A percentile compares a stretch with the other conserved stretches of the same genome.
These are phyloP conservation scores for Drosophila watanabei DNA, from an alignment of 1,140 invertebrate genomes.

Conservation along the genomic window DNA sequence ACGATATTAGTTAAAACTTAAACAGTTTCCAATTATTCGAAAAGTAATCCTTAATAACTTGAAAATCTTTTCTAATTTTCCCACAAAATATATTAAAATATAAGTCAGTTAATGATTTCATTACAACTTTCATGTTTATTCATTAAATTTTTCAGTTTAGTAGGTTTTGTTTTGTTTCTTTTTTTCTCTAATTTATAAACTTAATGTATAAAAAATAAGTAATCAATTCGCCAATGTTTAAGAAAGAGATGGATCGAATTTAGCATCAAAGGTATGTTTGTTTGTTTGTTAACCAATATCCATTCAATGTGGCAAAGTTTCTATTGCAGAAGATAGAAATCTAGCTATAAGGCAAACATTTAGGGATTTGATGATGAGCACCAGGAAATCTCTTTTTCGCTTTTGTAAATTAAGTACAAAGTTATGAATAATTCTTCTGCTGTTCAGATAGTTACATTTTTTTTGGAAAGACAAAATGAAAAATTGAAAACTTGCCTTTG, in stretches of 20 bases:
- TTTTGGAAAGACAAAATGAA: slow-evolving; percentile 22
- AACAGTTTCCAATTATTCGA: too few relatives aligned
- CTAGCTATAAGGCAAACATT: slow-evolving; percentile 58
- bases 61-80: neutral
- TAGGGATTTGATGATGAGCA: slow-evolving; percentile 46
- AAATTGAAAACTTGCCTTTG: slow-evolving; percentile 40
- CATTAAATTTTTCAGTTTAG: slow-evolving; percentile 70
- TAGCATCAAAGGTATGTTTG: slow-evolving; percentile 3
- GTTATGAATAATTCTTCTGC: slow-evolving; percentile 27
- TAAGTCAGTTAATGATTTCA: slow-evolving; percentile 41
- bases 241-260: slow-evolving; percentile 37
- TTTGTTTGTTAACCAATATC: slow-evolving; percentile 6
- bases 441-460: slow-evolving; percentile 24
- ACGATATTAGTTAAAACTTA: too few relatives aligned
- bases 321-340: slow-evolving; percentile 28
- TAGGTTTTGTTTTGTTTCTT: slow-evolving; percentile 63
- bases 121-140: slow-evolving; percentile 81
- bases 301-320: slow-evolving; percentile 34
- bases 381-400: slow-evolving; percentile 24
- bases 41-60: neutral
- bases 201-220: slow-evolving; percentile 69
- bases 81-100: neutral
- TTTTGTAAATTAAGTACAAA: slow-evolving; percentile 79
- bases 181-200: slow-evolving; percentile 63
- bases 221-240: slow-evolving; percentile 53